Conservation (phyloP, 2,797 vertebrate species). For the Xiphorhynchus erythropygius region DNA sequence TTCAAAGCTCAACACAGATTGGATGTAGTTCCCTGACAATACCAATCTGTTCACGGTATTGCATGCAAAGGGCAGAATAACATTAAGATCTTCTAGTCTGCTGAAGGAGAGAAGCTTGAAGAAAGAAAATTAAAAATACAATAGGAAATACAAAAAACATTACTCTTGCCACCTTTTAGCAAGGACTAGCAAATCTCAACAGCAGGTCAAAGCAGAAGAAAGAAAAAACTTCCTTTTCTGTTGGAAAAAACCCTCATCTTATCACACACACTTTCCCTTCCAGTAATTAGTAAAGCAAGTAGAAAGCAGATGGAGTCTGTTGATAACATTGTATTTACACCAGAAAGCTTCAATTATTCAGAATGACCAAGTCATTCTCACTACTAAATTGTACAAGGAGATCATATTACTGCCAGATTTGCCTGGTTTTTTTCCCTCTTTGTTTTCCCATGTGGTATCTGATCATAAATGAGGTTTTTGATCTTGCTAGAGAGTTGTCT, state of each 20-base stretch:
- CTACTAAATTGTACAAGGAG: neutral
- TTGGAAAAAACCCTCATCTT: neutral
- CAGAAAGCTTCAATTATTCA: neutral
- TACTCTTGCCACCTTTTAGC: neutral
- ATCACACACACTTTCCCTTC: neutral
- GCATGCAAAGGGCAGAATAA: slow-evolving; percentile 51
- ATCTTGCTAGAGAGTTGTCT: neutral
- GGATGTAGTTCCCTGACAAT: slow-evolving; percentile 68
- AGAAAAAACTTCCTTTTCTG: neutral
- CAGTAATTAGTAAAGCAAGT: neutral
- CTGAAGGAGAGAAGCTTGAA: slow-evolving; percentile 32
- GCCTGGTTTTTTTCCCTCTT: neutral
- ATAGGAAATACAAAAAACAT: neutral
- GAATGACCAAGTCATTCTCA: neutral
- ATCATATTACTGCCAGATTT: neutral
- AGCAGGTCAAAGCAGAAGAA: neutral
- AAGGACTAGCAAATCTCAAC: neutral
- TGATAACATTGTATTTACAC: slow-evolving; percentile 1
- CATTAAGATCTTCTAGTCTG: slow-evolving; percentile 47
- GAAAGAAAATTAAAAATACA: slow-evolving; percentile 11
- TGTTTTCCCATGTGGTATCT: neutral
- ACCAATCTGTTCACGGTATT: slow-evolving; percentile 67
- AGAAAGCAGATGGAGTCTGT: neutral
- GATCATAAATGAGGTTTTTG: neutral
- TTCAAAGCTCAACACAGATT: slow-evolving; percentile 70